A percentile compares a stretch with the other conserved stretches of the same genome.
Conservation (phyloP, 2,797 vertebrate genomes). For the Enteromius viviparus region DNA sequence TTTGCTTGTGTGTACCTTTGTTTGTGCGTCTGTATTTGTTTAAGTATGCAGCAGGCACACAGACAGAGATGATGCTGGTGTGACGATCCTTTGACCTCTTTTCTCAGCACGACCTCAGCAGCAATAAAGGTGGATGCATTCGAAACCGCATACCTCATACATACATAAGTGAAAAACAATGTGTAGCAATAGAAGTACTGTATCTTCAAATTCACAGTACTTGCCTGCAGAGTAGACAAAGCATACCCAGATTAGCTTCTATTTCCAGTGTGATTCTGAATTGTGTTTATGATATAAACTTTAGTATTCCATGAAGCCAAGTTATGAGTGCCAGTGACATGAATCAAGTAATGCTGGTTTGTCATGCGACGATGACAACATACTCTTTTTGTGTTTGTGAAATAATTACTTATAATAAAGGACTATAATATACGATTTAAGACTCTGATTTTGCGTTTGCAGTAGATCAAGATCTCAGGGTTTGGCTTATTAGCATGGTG, state of each 20-base stretch:
- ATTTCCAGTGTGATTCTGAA: neutral
- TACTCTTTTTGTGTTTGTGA: neutral
- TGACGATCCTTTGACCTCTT: neutral
- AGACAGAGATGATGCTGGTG: neutral
- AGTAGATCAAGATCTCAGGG: neutral
- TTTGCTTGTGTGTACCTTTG: neutral
- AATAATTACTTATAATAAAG: neutral
- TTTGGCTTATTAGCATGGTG: neutral
- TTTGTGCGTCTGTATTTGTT: neutral
- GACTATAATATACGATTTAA: neutral
- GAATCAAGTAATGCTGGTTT: neutral
- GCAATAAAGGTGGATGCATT: neutral
- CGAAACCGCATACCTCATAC: neutral
- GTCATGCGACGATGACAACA: neutral
- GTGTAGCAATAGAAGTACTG: neutral
- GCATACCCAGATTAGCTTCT: neutral
- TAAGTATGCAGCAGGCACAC: conserved; percentile 2
- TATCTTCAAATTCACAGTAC: neutral
- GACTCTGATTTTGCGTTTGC: neutral
- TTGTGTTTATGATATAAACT: neutral
- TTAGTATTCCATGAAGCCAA: neutral
- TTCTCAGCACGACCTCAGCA: neutral
- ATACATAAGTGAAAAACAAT: neutral
- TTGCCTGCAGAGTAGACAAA: neutral
- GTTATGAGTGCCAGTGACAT: neutral